These are phyloP conservation scores for Formicarius rufipectus DNA, from an alignment of 2,113 vertebrate species.

Conservation along the genomic window DNA sequence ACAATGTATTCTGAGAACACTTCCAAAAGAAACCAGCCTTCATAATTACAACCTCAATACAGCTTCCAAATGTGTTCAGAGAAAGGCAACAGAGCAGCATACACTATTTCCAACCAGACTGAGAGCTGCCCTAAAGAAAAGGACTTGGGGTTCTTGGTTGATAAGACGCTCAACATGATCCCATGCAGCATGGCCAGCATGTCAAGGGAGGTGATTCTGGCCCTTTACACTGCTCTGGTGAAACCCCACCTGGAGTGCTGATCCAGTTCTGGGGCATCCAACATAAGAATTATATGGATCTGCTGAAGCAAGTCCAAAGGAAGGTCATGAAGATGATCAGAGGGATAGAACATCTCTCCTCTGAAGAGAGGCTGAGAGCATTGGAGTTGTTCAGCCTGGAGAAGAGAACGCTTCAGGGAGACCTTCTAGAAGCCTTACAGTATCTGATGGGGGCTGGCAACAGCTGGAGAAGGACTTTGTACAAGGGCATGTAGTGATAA, in stretches of 20 bases:
- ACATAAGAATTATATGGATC: background rate
- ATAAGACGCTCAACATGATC: background rate
- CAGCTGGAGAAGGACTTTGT: background rate
- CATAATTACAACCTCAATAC: background rate
- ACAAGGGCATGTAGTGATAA: background rate
- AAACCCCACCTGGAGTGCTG: background rate
- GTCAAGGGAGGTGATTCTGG: background rate
- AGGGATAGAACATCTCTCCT: background rate
- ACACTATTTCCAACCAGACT: background rate
- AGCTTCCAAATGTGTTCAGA: background rate
- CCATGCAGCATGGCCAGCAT: accelerated
- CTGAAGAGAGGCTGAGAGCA: background rate
- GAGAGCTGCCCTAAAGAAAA: background rate
- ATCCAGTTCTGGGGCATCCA: background rate
- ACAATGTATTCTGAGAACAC: background rate
- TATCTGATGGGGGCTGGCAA: background rate
- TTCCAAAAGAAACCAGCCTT: background rate
- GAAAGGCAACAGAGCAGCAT: background rate
- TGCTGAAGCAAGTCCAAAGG: background rate
- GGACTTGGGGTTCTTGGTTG: background rate
- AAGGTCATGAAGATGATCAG: background rate
- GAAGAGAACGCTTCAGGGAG: background rate
- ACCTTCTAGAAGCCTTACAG: background rate
- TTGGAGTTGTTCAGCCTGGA: background rate
- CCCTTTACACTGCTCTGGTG: background rate